Percentiles rank a stretch among this genome's conserved stretches.
Evolutionary conservation across 2,797 vertebrate genomes (phyloP).

Genomic region (Mus minutoides): DNA sequence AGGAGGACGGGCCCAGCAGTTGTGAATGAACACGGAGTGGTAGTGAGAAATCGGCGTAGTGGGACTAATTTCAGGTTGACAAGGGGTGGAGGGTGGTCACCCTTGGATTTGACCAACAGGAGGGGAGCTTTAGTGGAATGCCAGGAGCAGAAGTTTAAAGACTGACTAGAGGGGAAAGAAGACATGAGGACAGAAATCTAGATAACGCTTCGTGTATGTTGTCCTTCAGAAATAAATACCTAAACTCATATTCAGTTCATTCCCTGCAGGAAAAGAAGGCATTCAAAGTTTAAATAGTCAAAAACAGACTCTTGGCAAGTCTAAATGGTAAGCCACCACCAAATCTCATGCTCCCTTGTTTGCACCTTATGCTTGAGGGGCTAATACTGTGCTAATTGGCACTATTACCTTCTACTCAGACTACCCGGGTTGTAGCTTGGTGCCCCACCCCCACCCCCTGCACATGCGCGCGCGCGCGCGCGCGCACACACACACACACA

Average conservation of each 20-base stretch:
- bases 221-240: neutral
- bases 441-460: neutral
- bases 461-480: no score
- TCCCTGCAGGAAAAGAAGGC: neutral
- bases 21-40: neutral
- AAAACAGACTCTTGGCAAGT: neutral
- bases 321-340: neutral
- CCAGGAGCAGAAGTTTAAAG: neutral
- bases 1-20: fast-evolving
- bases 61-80: neutral
- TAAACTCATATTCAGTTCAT: neutral
- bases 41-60: neutral
- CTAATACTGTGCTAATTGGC: neutral
- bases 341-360: neutral
- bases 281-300: neutral
- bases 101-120: neutral
- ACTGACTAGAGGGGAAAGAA: neutral
- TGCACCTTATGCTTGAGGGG: neutral
- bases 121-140: neutral
- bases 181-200: neutral
- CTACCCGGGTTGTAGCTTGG: neutral
- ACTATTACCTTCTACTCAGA: neutral
- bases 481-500: no score
- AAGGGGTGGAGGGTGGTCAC: fast-evolving
- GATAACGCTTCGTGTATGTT: neutral